Evolutionary conservation across 1,140 invertebrate genomes (phyloP).

Genomic region (Listronotus oregonensis): DNA sequence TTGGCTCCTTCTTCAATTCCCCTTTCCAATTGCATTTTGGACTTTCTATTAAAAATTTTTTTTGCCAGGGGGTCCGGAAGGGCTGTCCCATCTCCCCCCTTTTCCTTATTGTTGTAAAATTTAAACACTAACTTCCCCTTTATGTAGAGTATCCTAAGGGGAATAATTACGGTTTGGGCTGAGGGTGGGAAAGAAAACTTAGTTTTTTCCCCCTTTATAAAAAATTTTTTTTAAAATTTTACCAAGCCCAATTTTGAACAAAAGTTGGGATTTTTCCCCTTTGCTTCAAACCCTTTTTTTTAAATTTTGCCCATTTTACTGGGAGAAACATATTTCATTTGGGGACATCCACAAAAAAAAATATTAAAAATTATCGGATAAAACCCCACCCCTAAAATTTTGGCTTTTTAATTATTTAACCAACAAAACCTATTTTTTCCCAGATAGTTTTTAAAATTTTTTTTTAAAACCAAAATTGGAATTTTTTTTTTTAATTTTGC

Average conservation of each 20-base stretch:
- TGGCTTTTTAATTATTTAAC: too few species aligned
- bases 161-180: slow-evolving; percentile 52
- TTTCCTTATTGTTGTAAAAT: slow-evolving; percentile 98
- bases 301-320: too few species aligned
- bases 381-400: slow-evolving; percentile 24
- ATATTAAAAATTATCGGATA: slow-evolving; percentile 27
- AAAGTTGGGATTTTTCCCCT: too few species aligned
- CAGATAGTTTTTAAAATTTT: too few species aligned
- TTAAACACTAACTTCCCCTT: slow-evolving; percentile 78
- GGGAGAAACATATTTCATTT: too few species aligned
- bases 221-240: too few species aligned
- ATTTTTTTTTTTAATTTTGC: too few species aligned
- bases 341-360: slow-evolving; percentile 9
- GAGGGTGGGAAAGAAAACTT: slow-evolving; percentile 76
- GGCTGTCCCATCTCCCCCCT: slow-evolving; percentile 88
- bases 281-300: too few species aligned
- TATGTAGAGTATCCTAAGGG: slow-evolving; percentile 70
- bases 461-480: too few species aligned
- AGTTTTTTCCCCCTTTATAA: slow-evolving; percentile 73
- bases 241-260: too few species aligned
- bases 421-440: too few species aligned
- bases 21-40: slow-evolving; percentile 89
- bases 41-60: slow-evolving; percentile 96
- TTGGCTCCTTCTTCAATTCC: slow-evolving; percentile 88
- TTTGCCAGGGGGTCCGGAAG: slow-evolving; percentile 95